phyloP scores from a whole-genome alignment of 1,140 invertebrate species.

The Tribolium madens region DNA sequence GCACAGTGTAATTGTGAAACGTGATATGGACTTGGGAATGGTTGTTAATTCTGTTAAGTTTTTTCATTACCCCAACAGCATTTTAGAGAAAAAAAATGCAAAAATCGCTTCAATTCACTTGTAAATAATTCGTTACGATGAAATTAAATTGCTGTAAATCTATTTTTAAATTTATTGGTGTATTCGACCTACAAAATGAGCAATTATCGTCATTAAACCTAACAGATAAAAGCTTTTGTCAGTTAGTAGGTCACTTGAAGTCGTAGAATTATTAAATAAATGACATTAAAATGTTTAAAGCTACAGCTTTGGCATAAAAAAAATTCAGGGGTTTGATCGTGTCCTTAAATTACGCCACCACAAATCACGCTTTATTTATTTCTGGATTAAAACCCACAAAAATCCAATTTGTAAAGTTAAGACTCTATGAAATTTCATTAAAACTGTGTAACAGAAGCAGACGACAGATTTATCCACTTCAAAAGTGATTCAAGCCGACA shows the following conservation, averaged over 20 bases:
- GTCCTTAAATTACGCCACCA: not conserved
- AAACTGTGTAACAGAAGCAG: not conserved
- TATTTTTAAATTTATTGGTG: not conserved
- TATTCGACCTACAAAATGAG: not conserved
- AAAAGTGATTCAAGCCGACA: not conserved
- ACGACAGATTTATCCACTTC: slow-evolving; percentile 24
- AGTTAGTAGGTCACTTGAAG: not conserved
- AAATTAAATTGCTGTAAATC: not conserved
- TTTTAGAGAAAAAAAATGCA: not conserved
- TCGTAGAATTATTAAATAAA: not conserved
- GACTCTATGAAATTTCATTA: slow-evolving; percentile 14
- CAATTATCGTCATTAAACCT: not conserved
- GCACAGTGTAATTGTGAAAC: not conserved
- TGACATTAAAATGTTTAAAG: not conserved
- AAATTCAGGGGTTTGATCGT: not conserved
- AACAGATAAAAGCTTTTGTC: not conserved
- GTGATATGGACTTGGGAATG: not conserved
- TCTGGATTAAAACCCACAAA: not conserved
- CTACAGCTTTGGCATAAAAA: not conserved
- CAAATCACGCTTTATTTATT: not conserved
- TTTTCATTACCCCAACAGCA: not conserved
- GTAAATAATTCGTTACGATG: too few relatives aligned
- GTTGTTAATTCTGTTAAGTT: not conserved
- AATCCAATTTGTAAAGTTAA: slow-evolving; percentile 8
- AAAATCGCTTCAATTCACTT: too few relatives aligned